Percentiles rank a stretch among this genome's conserved stretches.
These are phyloP conservation scores for Unio pictorum DNA, from an alignment of 2,888 invertebrate species.

Conservation along the genomic window DNA sequence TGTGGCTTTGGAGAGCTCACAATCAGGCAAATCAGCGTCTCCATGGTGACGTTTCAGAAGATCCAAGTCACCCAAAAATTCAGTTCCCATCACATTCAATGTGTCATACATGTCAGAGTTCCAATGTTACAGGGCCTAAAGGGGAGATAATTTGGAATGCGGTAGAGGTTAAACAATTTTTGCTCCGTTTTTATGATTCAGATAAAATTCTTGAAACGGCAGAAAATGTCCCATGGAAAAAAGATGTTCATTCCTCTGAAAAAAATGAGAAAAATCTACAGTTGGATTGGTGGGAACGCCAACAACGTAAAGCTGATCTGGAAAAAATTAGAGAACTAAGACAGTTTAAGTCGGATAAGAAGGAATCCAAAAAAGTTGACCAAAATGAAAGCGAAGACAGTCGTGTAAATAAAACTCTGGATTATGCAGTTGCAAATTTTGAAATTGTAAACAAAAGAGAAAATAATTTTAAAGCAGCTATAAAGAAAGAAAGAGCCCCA, in stretches of 20 bases:
- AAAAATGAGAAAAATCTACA: conserved; percentile 14
- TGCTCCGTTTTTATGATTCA: conserved; percentile 51
- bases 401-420: neutral
- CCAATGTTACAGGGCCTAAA: neutral
- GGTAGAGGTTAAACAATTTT: conserved; percentile 45
- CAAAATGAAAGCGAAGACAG: conserved; percentile 6
- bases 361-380: conserved; percentile 7
- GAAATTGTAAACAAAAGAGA: conserved; percentile 8
- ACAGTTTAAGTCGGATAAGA: conserved; percentile 18
- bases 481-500: neutral
- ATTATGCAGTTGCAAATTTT: neutral
- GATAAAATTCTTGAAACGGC: conserved; percentile 34
- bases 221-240: conserved; percentile 4
- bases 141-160: conserved; percentile 34
- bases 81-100: conserved; percentile 84
- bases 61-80: conserved; percentile 89
- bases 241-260: neutral
- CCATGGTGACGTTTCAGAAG: conserved; percentile 88
- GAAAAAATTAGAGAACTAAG: conserved; percentile 45
- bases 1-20: conserved; percentile 96
- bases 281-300: conserved; percentile 62
- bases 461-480: neutral
- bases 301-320: conserved; percentile 50
- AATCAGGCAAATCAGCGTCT: conserved; percentile 90
- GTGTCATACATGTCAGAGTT: conserved; percentile 75